Conservation (phyloP, 1,140 invertebrate species). For the Lasioglossum albipes region DNA sequence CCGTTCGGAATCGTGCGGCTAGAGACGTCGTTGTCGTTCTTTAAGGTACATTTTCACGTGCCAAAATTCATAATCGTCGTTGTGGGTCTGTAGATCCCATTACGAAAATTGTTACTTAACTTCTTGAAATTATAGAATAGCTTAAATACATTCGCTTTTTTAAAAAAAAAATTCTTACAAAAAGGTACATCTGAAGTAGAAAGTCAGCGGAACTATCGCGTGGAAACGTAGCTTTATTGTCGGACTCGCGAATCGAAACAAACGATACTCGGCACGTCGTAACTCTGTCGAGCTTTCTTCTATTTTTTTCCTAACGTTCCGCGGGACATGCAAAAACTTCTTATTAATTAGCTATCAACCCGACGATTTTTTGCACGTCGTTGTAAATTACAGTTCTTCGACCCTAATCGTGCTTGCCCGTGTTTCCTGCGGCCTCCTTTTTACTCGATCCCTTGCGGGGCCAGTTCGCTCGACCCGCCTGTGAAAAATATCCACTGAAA, state of each 20-base stretch:
- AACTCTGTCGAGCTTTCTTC: background rate
- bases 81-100: no score
- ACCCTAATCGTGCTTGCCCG: background rate
- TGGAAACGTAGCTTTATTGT: background rate
- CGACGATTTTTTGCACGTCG: background rate
- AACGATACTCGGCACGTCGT: background rate
- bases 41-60: no score
- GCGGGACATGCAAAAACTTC: background rate
- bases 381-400: slow-evolving; percentile 15
- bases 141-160: no score
- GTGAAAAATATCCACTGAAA: background rate
- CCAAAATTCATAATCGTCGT: no score
- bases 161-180: no score
- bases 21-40: no score
- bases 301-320: background rate
- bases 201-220: no score
- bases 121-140: no score
- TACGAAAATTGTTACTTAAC: no score
- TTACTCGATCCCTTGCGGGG: background rate
- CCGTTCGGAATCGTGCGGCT: background rate
- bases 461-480: background rate
- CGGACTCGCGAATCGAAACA: background rate
- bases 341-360: slow-evolving; percentile 20
- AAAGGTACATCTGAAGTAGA: no score
- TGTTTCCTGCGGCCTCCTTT: background rate